phyloP scores from a whole-genome alignment of 2,113 vertebrate species.

The Saguinus imperator region DNA sequence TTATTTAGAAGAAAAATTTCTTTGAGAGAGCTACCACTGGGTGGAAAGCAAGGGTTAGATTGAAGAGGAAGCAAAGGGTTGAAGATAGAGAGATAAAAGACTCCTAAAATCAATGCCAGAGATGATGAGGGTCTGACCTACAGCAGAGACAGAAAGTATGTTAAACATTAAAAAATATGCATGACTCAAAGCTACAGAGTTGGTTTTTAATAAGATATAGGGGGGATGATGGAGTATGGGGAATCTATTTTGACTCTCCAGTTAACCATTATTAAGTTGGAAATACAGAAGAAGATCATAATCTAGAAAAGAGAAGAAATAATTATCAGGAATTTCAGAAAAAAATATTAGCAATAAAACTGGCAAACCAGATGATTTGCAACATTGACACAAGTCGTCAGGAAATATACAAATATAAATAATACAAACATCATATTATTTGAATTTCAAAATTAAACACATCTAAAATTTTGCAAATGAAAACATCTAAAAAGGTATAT shows the following conservation, averaged over 20 bases:
- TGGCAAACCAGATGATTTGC: neutral
- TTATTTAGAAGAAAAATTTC: neutral
- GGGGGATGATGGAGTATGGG: neutral
- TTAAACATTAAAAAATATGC: neutral
- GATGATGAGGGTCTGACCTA: neutral
- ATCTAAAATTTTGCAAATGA: neutral
- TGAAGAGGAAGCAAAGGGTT: neutral
- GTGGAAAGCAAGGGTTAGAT: neutral
- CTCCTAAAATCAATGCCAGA: neutral
- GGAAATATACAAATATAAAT: neutral
- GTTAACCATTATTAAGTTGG: neutral
- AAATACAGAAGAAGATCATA: neutral
- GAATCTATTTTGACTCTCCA: neutral
- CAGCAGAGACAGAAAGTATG: neutral
- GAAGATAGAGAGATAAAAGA: neutral
- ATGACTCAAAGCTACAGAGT: neutral
- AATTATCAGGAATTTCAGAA: neutral
- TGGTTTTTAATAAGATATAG: neutral
- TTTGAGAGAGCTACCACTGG: neutral
- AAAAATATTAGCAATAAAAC: neutral
- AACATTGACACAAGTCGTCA: neutral
- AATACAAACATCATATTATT: neutral
- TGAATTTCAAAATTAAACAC: slow-evolving; percentile 28
- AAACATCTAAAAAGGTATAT: neutral
- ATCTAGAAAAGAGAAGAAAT: neutral